Evolutionary conservation across 1,140 invertebrate genomes (phyloP), one percentile per base, ranked within the genome.

Genomic region (Streblospio benedicti): DNA sequence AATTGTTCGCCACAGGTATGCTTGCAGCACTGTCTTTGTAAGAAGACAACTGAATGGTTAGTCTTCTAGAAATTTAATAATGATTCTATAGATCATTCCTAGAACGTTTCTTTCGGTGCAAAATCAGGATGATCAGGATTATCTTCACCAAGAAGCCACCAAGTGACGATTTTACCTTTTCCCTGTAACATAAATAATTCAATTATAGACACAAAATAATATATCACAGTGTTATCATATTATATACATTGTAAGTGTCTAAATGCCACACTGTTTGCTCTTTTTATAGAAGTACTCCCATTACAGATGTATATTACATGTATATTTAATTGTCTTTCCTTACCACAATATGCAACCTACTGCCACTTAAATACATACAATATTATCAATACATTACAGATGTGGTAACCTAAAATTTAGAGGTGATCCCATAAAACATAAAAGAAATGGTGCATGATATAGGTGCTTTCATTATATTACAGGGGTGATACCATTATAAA

Each of bases 81-180:
- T n/a, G n/a, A n/a, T n/a, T n/a, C n/a, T n/a, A n/a, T n/a, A n/a
- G n/a, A n/a, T n/a, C n/a, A n/a, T 38, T 38, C 35, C 35, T 9
- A 38, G 35, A 9, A 9, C 35, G 9, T n/a, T n/a, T 56, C 53
- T 38, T 56, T 33, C 0, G 60, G 60, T 6, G 55, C 54, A 30
- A 62, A 47, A 33, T 62, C 60, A 18, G 60, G 60, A 45, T 33
- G 51, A n/a, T 62, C 60, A 25, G 60, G 60, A 31, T 59, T 63
- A 28, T 14, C 45, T 54, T 63, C 61, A 5, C 61, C 61, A 20
- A 25, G 25, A 14, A 63, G 31, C 61, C 61, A 63, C 14, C 49
- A 63, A 4, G 61, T 63, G 35, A 38, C 35, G 20, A 63, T 35
- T 28, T 52, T 44, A 18, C 61, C 61, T 60, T 63, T 63, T 14